Evolutionary conservation across 1,140 invertebrate species (phyloP), one percentile per base, ranked within the genome.

Genomic region (Amyelois transitella): DNA sequence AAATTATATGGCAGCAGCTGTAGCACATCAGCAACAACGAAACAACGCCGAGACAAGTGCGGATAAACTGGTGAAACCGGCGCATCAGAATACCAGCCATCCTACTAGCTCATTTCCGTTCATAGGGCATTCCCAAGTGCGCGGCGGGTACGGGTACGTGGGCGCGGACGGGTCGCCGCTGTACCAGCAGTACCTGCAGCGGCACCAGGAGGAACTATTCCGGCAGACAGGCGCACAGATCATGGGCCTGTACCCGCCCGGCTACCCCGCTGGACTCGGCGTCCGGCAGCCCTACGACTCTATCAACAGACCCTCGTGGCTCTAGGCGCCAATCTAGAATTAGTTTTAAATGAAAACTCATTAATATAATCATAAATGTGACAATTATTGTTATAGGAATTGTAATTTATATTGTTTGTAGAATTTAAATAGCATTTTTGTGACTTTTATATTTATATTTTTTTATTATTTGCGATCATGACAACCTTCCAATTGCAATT

Each of bases 131-230:
- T 78, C 87, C 8, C 89, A 89, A 62, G 84, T 88, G 12, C 80
- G 86, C 14, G 86, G 81, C 12, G 81, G 81, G 0, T 92, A 92
- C 78, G 90, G 90, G 3, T 92, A 92, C 59, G 90, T 91, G 55
- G 84, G 88, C 10, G 78, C 90, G 60, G 91, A 92, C 63, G 78
- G 90, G 12, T 89, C 90, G 53, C 91, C 92, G 20, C 72, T 93
- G 3, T 94, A 94, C 72, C 92, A 93, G 65, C 92, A 94, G 65
- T 93, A 92, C 70, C 74, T 94, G 51, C 90, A 92, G 28, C 86
- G 89, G 6, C 90, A 90, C 52, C 89, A 91, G 53, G 91, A 93
- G 60, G 90, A 92, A 57, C 71, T 92, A 25, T 83, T 79, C 73
- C 88, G 69, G 56, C 91, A 75, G 71, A 91, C 70, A 0, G 81